phyloP scores from a whole-genome alignment of 2,888 invertebrate genomes.

The Pammene fasciana region DNA sequence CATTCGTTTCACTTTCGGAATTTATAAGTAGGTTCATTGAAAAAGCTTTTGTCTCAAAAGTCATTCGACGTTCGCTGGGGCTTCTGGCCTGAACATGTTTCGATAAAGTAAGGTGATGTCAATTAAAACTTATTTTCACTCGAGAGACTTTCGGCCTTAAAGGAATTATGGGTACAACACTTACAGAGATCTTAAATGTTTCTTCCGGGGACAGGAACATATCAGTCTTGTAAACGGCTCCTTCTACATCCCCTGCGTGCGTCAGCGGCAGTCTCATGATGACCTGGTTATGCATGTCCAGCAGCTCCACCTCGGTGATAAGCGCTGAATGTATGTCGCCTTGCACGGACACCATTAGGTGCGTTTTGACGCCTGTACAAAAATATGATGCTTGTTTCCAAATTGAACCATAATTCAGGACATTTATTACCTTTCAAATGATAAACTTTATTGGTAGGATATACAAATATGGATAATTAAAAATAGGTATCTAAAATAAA shows the following conservation, averaged over 20 bases:
- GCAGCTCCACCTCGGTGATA: conserved; percentile 21
- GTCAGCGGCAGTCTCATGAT: conserved; percentile 14
- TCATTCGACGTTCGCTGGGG: too few relatives aligned
- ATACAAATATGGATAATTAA: too few relatives aligned
- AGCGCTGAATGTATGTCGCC: conserved; percentile 20
- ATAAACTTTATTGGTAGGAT: too few relatives aligned
- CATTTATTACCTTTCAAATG: too few relatives aligned
- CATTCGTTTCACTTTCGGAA: too few relatives aligned
- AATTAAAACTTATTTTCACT: not conserved
- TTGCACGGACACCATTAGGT: conserved; percentile 26
- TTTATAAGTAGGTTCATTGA: too few relatives aligned
- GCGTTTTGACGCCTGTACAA: conserved; percentile 9
- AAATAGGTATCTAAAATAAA: too few relatives aligned
- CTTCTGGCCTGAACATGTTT: too few relatives aligned
- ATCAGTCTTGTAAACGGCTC: conserved; percentile 20
- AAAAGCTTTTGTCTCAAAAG: too few relatives aligned
- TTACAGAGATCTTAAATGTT: conserved; percentile 36
- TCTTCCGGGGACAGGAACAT: conserved; percentile 26
- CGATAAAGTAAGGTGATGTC: not conserved
- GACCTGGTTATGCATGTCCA: conserved; percentile 24
- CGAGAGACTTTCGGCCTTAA: too few relatives aligned
- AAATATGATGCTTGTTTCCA: not conserved
- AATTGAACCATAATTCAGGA: too few relatives aligned
- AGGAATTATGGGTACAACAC: conserved; percentile 4
- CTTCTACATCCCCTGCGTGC: not conserved